Base-by-base conservation (phyloP, 1,140 invertebrate species). In the Bombus balteatus region DNA sequence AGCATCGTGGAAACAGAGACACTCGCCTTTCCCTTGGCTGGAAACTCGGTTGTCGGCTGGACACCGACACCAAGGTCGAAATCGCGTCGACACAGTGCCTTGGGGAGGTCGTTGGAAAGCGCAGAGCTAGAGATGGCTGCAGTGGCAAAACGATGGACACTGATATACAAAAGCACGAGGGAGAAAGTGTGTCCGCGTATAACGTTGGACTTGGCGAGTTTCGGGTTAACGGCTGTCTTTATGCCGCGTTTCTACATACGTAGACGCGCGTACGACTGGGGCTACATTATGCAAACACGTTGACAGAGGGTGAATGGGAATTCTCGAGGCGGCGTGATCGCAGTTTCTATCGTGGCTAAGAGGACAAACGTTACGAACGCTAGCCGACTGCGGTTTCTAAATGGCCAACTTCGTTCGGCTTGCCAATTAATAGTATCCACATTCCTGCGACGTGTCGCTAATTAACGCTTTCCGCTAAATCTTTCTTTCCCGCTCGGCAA, bases 351-450 rank as follows among this genome's bases (percentile, higher is more conserved):
- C 39, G 41, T 39, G 66, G 8, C 62, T 57, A 76, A 70, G 62
- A 32, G 72, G 32, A 39, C 32, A 53, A 39, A 41, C n/a, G 37
- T 80, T 80, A 37, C 43, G 65, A 65, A 43, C 43, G 74, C 43
- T 80, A 81, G 12, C 53, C 74, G 59, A 47, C 57, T 15, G 73
- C 25, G 47, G 77, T 89, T 89, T 81, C 74, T 81, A 81, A 62
- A 59, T 47, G 68, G 25, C 70, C 74, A 65, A 68, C 66, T 89
- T 81, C 25, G 83, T 57, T 39, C 72, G 32, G 76, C 68, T 83
- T 91, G 86, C 90, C 92, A 93, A 93, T 93, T 93, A 93, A 91
- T 92, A 88, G 83, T 87, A 88, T 83, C 84, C 90, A 85, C 83
- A 91, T 89, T 88, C 79, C 85, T 73, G 85, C 75, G 89, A 85